These are phyloP conservation scores for Acleris emargana DNA, from an alignment of 2,888 invertebrate genomes.

Conservation along the genomic window DNA sequence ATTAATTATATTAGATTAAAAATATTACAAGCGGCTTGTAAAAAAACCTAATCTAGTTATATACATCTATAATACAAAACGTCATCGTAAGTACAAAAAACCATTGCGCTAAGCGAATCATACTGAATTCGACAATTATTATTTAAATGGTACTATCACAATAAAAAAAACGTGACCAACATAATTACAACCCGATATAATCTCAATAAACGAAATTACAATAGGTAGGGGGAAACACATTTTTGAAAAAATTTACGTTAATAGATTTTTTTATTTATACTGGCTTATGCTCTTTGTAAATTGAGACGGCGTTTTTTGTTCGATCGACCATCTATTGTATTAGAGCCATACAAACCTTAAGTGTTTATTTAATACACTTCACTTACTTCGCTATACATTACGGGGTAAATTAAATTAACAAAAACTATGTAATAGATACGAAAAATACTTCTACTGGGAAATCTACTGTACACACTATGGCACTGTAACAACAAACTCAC, in stretches of 20 bases:
- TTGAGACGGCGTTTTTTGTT: no score
- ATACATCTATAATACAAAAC: slow-evolving; percentile 77
- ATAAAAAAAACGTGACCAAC: not conserved
- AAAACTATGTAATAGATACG: slow-evolving; percentile 21
- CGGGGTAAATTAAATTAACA: slow-evolving; percentile 13
- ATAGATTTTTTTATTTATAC: no score
- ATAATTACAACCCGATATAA: no score
- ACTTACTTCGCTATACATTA: not conserved
- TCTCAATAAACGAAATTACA: no score
- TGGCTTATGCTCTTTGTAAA: no score
- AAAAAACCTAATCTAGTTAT: slow-evolving; percentile 68
- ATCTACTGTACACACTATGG: slow-evolving; percentile 57
- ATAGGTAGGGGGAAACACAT: no score
- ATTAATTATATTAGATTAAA: slow-evolving; percentile 26
- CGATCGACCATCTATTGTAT: no score
- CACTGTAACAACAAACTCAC: slow-evolving; percentile 47
- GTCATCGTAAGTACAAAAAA: slow-evolving; percentile 35
- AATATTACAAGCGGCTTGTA: slow-evolving; percentile 57
- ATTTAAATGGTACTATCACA: not conserved
- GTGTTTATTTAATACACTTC: no score
- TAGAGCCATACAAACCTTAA: no score
- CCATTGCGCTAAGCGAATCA: slow-evolving; percentile 15
- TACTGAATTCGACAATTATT: not conserved
- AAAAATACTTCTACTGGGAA: slow-evolving; percentile 38
- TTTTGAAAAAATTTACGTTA: no score